phyloP scores from a whole-genome alignment of 1,140 invertebrate species.

The Chionoecetes opilio region DNA sequence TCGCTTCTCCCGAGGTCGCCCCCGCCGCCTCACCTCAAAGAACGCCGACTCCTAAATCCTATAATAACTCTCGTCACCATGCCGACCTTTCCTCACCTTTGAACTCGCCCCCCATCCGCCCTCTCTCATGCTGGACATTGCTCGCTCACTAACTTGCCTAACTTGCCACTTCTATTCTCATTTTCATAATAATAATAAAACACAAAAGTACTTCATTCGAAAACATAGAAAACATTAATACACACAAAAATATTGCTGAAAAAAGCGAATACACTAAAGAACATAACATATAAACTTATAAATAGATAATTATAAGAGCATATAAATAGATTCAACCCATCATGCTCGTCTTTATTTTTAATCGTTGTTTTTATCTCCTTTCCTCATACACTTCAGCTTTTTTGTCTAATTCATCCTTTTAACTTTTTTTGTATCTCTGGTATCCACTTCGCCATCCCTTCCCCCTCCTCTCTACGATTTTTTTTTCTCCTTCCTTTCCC shows the following conservation, averaged over 20 bases:
- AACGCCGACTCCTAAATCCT: constrained; percentile 13
- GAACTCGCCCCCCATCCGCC: background rate
- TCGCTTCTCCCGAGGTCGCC: constrained; percentile 1
- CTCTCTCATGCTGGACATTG: background rate
- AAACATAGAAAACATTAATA: too few relatives aligned
- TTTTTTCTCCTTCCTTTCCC: background rate
- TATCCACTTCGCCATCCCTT: background rate
- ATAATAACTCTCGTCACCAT: background rate
- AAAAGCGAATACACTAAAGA: too few relatives aligned
- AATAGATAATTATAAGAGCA: too few relatives aligned
- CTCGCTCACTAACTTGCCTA: background rate
- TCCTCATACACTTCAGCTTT: background rate
- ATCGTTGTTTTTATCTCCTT: background rate
- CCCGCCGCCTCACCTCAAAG: constrained; percentile 13
- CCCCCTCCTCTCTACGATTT: background rate
- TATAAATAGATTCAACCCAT: too few relatives aligned
- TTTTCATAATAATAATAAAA: too few relatives aligned
- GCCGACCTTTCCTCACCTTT: background rate
- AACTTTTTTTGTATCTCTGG: background rate
- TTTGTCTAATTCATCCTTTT: too few relatives aligned
- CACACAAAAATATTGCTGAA: too few relatives aligned
- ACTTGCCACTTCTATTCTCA: background rate
- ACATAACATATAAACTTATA: too few relatives aligned
- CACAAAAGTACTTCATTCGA: too few relatives aligned
- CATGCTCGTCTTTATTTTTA: background rate